Conservation (phyloP, 2,797 vertebrate species). For the Capromys pilorides region DNA sequence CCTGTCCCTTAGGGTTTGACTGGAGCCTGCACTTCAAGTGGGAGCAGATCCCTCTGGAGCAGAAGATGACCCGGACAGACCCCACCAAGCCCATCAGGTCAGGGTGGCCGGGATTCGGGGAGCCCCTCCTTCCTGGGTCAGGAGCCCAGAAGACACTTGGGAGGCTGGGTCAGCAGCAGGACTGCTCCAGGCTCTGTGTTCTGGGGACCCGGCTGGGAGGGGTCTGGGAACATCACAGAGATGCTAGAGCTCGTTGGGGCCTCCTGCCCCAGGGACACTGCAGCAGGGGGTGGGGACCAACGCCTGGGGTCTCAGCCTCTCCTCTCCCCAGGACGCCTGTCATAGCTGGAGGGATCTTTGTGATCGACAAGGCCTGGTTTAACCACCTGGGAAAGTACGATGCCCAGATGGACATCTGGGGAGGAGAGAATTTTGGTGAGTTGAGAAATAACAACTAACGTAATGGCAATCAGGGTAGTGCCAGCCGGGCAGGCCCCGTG, state of each 20-base stretch:
- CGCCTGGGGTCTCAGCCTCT: neutral
- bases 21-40: slow-evolving; percentile 99
- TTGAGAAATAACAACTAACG: neutral
- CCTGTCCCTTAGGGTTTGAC: slow-evolving; percentile 92
- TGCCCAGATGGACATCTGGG: slow-evolving; percentile 99
- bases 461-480: neutral
- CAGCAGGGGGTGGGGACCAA: neutral
- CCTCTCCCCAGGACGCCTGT: slow-evolving; percentile 92
- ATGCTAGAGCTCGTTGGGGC: neutral
- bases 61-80: slow-evolving; percentile 96
- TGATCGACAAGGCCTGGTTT: slow-evolving; percentile 98
- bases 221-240: neutral
- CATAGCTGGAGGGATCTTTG: slow-evolving; percentile 98
- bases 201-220: neutral
- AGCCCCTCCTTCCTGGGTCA: neutral
- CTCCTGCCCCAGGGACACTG: neutral
- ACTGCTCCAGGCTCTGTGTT: neutral
- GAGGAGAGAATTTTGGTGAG: slow-evolving; percentile 99
- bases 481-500: neutral
- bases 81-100: slow-evolving; percentile 97
- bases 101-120: neutral
- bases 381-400: slow-evolving; percentile 99
- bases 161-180: fast-evolving
- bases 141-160: neutral
- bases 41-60: slow-evolving; percentile 99